These are phyloP conservation scores for Chionodraco myersi DNA, from an alignment of 2,113 vertebrate species.

Conservation along the genomic window DNA sequence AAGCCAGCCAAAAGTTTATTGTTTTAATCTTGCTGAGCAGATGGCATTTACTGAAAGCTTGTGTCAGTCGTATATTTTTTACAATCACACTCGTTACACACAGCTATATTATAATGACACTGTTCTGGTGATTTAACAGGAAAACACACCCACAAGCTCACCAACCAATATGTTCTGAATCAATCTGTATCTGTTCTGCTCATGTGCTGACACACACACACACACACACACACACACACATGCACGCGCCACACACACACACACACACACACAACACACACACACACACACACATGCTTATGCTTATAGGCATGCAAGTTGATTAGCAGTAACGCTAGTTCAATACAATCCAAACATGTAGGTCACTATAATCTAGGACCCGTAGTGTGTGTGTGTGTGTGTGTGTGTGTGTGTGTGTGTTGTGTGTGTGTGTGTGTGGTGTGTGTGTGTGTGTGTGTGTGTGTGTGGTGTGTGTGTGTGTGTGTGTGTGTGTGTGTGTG, in stretches of 20 bases:
- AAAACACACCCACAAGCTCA: conserved; percentile 44
- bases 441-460: conserved; percentile 4
- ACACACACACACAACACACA: conserved; percentile 8
- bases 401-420: conserved; percentile 1
- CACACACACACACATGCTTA: conserved; percentile 35
- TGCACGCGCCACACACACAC: conserved; percentile 31
- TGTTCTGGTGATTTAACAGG: neutral
- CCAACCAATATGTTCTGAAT: conserved; percentile 50
- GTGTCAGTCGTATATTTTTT: neutral
- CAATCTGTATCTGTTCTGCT: conserved; percentile 55
- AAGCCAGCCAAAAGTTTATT: conserved; percentile 38
- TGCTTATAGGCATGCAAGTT: conserved; percentile 68
- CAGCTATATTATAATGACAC: neutral
- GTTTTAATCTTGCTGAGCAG: conserved; percentile 36
- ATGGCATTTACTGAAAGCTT: conserved; percentile 17
- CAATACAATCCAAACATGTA: conserved; percentile 77
- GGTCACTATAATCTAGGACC: conserved; percentile 78
- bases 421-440: conserved; percentile 6
- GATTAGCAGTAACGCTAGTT: conserved; percentile 74
- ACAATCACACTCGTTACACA: neutral
- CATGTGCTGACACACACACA: conserved; percentile 28
- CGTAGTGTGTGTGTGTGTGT: neutral
- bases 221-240: conserved; percentile 13
- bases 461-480: conserved; percentile 15
- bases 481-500: conserved; percentile 9